phyloP scores from a whole-genome alignment of 2,113 vertebrate genomes.

The Tenebrosternarchus preto region DNA sequence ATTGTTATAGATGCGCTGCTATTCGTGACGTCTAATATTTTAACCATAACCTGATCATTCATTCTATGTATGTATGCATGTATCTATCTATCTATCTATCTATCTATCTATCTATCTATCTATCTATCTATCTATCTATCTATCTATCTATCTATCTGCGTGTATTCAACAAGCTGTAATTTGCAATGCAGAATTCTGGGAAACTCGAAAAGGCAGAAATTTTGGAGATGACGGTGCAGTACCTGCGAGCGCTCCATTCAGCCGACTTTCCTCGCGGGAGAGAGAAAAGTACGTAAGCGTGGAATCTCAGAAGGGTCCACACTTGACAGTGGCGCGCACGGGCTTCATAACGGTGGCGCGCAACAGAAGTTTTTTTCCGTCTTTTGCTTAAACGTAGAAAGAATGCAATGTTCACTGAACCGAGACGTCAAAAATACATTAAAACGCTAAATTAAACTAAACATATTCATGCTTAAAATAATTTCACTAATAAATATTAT shows the following conservation, averaged over 20 bases:
- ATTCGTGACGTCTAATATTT: too few relatives aligned
- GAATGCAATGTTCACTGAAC: too few relatives aligned
- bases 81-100: background rate
- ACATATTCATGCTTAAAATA: too few relatives aligned
- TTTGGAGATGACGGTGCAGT: constrained; percentile 97
- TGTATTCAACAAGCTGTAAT: background rate
- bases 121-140: background rate
- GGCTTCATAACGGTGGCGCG: too few relatives aligned
- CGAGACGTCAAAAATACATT: too few relatives aligned
- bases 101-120: background rate
- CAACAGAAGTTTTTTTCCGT: background rate
- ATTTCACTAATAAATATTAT: too few relatives aligned
- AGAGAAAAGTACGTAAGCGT: constrained; percentile 83
- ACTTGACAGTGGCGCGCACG: too few relatives aligned
- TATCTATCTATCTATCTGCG: constrained; percentile 1
- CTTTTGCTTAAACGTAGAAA: too few relatives aligned
- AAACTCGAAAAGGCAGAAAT: constrained; percentile 98
- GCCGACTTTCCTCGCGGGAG: constrained; percentile 91
- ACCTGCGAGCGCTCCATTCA: constrained; percentile 89
- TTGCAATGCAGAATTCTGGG: constrained; percentile 83
- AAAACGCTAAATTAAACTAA: too few relatives aligned
- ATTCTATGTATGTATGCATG: too few relatives aligned
- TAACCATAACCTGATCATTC: background rate
- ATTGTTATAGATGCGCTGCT: too few relatives aligned
- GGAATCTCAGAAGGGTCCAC: constrained; percentile 25